phyloP scores from a whole-genome alignment of 2,888 invertebrate genomes.

The Drosophila algonquin region DNA sequence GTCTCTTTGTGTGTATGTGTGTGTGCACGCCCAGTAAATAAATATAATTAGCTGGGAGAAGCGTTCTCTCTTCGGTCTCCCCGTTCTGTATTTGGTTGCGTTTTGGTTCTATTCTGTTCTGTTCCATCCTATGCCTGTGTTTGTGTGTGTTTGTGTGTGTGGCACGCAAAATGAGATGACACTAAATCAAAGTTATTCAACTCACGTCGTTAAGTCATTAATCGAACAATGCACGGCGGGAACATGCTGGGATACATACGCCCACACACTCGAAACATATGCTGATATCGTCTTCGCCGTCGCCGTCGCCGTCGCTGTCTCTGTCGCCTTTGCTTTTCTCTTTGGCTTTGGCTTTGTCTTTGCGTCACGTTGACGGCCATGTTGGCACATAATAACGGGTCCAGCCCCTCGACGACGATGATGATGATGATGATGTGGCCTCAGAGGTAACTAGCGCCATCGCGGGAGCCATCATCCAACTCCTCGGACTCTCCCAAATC shows the following conservation, averaged over 20 bases:
- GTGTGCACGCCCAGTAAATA: conserved; percentile 63
- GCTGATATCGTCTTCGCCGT: conserved; percentile 62
- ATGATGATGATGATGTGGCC: conserved; percentile 44
- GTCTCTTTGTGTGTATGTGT: conserved; percentile 16
- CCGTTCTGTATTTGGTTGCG: conserved; percentile 5
- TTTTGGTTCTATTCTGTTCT: not conserved
- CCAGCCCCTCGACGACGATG: conserved; percentile 7
- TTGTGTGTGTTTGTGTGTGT: conserved; percentile 3
- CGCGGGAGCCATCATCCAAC: conserved; percentile 24
- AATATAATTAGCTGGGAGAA: conserved; percentile 71
- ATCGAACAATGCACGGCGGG: conserved; percentile 74
- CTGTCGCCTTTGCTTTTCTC: conserved; percentile 34
- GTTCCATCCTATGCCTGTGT: conserved; percentile 13
- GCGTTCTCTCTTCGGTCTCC: not conserved
- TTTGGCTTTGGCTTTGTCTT: conserved; percentile 43
- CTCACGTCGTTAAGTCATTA: conserved; percentile 79
- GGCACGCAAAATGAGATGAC: conserved; percentile 67
- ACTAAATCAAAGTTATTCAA: conserved; percentile 78
- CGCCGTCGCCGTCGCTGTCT: not conserved
- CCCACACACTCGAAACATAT: conserved; percentile 63
- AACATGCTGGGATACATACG: conserved; percentile 46
- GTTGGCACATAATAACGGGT: conserved; percentile 72
- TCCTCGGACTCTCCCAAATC: not conserved
- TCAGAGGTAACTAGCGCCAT: conserved; percentile 40
- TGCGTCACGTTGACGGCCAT: conserved; percentile 73